Evolutionary conservation across 2,113 vertebrate genomes (phyloP), one percentile per base, ranked within the genome.

Genomic region (Pseudopodoces humilis): DNA sequence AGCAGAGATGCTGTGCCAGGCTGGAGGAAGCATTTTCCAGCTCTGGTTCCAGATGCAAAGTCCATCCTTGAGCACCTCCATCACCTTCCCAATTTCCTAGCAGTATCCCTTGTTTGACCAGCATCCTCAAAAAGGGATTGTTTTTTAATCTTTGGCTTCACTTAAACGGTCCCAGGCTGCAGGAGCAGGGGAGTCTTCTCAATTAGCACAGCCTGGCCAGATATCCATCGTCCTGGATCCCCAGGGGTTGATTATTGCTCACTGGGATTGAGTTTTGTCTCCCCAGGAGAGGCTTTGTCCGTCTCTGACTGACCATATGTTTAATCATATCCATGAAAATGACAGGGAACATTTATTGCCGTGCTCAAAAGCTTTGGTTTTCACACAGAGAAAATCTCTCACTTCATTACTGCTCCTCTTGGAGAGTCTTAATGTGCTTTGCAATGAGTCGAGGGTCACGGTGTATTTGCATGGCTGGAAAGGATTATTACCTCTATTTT

Each of bases 401-500:
- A 33, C 39, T 91, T 95, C 46, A 68, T 86, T 94, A 93, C 20
- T 86, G 80, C 37, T 83, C 77, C 65, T 93, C 68, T 93, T 88
- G 76, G 93, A 96, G 72, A 52, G 62, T 53, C 79, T 86, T 94
- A 88, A 96, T 64, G 68, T 71, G n/a, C 76, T 94, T 83, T 71
- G 87, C 37, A 84, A 39, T 39, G 44, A 86, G 60, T 44, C 0
- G 2, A 93, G 71, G 60, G 60, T 64, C 71, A 59, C 2, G 6
- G 64, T 81, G 20, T 33, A 71, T 76, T 82, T 92, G 72, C 77
- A 78, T 84, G 93, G 60, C 52, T 93, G 85, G 37, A 76, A 86
- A 78, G 52, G 88, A 94, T 96, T 96, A 93, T 93, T 83, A 75
- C 72, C 65, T 96, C 76, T 90, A 15, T 96, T 95, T 96, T 96